These are phyloP conservation scores for Brachionichthys hirsutus DNA, from an alignment of 2,113 vertebrate species.

Conservation along the genomic window DNA sequence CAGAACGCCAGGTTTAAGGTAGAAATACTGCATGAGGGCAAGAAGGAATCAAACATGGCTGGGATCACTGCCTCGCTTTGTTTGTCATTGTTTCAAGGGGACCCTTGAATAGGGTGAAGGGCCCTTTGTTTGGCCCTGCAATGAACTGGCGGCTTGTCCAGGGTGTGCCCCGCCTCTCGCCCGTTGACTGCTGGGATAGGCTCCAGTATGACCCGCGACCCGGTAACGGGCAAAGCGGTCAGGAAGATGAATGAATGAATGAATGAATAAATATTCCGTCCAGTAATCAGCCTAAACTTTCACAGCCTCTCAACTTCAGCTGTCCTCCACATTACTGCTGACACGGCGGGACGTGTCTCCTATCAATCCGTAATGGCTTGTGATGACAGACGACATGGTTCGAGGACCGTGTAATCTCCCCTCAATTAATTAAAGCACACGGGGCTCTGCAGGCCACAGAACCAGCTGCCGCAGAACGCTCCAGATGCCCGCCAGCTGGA, in stretches of 20 bases:
- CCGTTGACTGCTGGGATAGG: too few species aligned
- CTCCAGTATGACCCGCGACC: too few species aligned
- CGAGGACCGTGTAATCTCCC: slow-evolving; percentile 95
- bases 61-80: too few species aligned
- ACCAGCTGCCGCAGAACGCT: slow-evolving; percentile 82
- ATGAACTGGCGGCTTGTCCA: too few species aligned
- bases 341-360: slow-evolving; percentile 93
- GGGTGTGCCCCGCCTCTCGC: too few species aligned
- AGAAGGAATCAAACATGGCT: not conserved
- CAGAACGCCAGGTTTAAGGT: not conserved
- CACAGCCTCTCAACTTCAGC: slow-evolving; percentile 59
- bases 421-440: slow-evolving; percentile 95
- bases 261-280: slow-evolving; percentile 6
- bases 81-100: too few species aligned
- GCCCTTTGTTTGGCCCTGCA: too few species aligned
- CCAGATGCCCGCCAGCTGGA: slow-evolving; percentile 75
- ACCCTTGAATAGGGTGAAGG: too few species aligned
- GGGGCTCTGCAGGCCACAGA: slow-evolving; percentile 69
- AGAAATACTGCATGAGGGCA: not conserved
- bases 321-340: slow-evolving; percentile 90
- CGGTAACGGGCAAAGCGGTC: too few species aligned
- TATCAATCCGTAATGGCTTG: slow-evolving; percentile 93
- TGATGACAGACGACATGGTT: slow-evolving; percentile 96
- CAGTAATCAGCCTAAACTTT: slow-evolving; percentile 34
- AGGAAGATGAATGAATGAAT: too few species aligned